A percentile compares a stretch with the other conserved stretches of the same genome.
Conservation (phyloP, 2,113 vertebrate genomes). For the Gracilinanus agilis region DNA sequence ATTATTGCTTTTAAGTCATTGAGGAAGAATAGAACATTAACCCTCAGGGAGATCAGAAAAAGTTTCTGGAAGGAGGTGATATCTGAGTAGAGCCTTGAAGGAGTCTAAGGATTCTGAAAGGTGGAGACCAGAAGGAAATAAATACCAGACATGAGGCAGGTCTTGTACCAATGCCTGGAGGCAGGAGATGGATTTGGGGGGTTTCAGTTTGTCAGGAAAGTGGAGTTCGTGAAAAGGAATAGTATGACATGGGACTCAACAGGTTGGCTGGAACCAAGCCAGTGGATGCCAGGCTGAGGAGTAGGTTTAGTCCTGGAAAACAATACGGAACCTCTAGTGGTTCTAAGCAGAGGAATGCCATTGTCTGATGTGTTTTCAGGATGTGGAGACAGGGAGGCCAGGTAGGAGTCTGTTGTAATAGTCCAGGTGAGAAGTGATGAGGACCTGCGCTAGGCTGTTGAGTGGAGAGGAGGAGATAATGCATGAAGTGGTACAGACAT, state of each 20-base stretch:
- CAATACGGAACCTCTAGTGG: background rate
- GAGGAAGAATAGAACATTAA: background rate
- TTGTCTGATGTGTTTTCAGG: conserved; percentile 12
- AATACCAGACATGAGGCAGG: background rate
- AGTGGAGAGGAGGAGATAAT: background rate
- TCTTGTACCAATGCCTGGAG: background rate
- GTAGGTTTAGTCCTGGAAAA: background rate
- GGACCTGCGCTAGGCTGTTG: background rate
- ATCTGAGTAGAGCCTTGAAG: background rate
- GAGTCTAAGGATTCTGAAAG: background rate
- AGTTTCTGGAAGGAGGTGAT: background rate
- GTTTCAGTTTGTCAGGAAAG: background rate
- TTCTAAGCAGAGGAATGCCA: background rate
- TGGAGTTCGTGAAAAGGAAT: background rate
- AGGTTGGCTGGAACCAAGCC: background rate
- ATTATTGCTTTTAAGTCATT: background rate
- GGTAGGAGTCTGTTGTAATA: background rate
- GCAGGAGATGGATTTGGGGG: background rate
- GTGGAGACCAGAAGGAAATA: background rate
- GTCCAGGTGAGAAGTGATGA: conserved; percentile 27
- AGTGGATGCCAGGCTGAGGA: background rate
- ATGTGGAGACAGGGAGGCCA: background rate
- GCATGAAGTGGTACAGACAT: background rate
- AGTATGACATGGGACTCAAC: background rate
- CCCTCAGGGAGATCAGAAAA: background rate